Percentiles rank a stretch among this genome's conserved stretches.
Conservation (phyloP, 2,888 invertebrate genomes). For the Dichetophora obliterata region DNA sequence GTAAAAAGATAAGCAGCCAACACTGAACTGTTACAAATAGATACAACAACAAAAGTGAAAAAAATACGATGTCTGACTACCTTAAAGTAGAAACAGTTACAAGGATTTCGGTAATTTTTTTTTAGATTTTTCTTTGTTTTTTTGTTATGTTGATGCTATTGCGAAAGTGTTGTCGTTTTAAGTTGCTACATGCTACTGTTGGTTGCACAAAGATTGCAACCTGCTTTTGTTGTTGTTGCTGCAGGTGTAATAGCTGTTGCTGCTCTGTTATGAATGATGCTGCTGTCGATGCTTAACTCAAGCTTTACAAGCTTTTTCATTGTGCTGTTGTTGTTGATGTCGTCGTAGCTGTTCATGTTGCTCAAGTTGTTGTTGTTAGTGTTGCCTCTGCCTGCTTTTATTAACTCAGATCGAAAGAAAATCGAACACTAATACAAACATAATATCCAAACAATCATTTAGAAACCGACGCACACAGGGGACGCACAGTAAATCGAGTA, state of each 20-base stretch:
- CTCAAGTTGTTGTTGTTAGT: conserved; percentile 30
- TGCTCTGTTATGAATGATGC: conserved; percentile 39
- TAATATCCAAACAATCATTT: not conserved
- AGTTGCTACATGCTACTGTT: conserved; percentile 19
- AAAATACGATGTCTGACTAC: not conserved
- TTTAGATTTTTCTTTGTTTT: not conserved
- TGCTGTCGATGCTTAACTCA: conserved; percentile 39
- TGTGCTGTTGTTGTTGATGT: conserved; percentile 25
- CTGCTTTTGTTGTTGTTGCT: conserved; percentile 36
- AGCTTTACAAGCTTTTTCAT: conserved; percentile 13
- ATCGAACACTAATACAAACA: conserved; percentile 19
- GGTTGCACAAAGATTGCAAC: not conserved
- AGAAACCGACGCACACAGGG: too few species aligned
- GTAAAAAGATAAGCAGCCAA: not conserved
- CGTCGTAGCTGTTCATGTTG: conserved; percentile 18
- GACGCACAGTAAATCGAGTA: too few species aligned
- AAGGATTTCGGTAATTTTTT: not conserved
- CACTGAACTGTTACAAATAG: conserved; percentile 7
- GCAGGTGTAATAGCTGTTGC: conserved; percentile 35
- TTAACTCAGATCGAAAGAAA: not conserved
- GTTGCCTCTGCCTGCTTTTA: conserved; percentile 33
- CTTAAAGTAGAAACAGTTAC: not conserved
- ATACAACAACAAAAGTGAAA: not conserved
- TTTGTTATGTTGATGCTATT: not conserved
- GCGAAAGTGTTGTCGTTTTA: conserved; percentile 5